Evolutionary conservation across 1,140 invertebrate genomes (phyloP), one percentile per base, ranked within the genome.

Genomic region (Ridgeia piscesae): DNA sequence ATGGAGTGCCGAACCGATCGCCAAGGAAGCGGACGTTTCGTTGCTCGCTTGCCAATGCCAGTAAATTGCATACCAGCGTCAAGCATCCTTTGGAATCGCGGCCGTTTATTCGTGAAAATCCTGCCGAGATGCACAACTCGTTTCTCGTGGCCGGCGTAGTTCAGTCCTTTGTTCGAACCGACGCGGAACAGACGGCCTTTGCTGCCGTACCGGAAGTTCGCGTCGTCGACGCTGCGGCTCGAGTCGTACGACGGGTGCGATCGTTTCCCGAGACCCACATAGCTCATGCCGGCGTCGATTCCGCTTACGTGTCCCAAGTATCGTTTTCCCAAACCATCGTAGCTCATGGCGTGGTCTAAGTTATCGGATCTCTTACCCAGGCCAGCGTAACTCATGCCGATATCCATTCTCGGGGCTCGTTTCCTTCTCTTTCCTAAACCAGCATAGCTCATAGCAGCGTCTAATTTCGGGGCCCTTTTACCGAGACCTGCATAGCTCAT

Each of bases 251-350:
- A 77, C 17, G 2, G 58, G 14, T 77, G 58, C 58, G 58, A 77
- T 21, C 89, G 89, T 42, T 90, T 90, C 89, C 89, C 89, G 34
- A 90, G 35, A 90, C 89, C 89, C 17, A 33, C 35, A 27, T 31
- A 90, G 34, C 6, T 90, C 89, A 90, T 90, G 17, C 35, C 35
- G 0, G 89, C 34, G 34, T 42, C 89, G n/a, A 90, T 90, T 34
- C 89, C 89, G 21, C 34, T 11, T 21, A 90, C 21, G 34, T 8
- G 89, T 42, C 89, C 34, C 35, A 35, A 35, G 89, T 90, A 90
- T 90, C 89, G 89, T 90, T 90, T 90, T 42, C 89, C 89, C 31
- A 90, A 90, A 35, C 89, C 89, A 35, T 17, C 89, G 33, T 90
- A 90, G 21, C 35, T 90, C 17, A 90, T 0, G 33, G 89, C 89